Evolutionary conservation across 1,140 invertebrate genomes (phyloP), one percentile per base, ranked within the genome.

Genomic region (Campoletis sonorensis): DNA sequence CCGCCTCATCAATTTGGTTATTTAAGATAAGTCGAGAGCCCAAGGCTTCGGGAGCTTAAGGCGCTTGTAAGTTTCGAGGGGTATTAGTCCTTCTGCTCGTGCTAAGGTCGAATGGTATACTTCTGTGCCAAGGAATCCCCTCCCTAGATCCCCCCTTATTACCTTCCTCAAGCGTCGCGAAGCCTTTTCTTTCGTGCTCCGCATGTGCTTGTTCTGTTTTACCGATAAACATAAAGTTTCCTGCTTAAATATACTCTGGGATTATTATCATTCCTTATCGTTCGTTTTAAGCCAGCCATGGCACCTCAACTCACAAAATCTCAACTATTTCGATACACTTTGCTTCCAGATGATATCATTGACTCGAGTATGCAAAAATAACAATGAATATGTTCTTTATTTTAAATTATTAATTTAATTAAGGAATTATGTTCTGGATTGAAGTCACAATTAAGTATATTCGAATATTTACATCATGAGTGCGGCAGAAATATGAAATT

Each of bases 1-100:
- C 81, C 68, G 80, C 83, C 83, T 81, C 83, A 84, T 84, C 83
- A 84, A 84, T 84, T 84, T 80, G 79, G 79, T 84, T 84, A 84
- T 84, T 84, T 82, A 79, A 82, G 83, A 83, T 84, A 84, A 84
- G 83, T 82, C 79, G 76, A 81, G 81, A 49, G 81, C 67, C 76
- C 80, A 54, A 72, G 70, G 79, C 79, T 68, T 68, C 37, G 80
- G 64, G 64, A 15, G 70, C 73, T 82, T 83, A 82, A 82, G 79
- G 79, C 70, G 80, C 80, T 82, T 83, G 81, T 82, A 83, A 84
- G 79, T 84, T 84, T 83, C 49, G 67, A 82, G 72, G 76, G 76
- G 68, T 68, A 73, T 79, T 77, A 33, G 70, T 45, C 37, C 76
- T 79, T 67, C 54, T 27, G 30, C 80, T 54, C 23, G 49, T 58